phyloP scores from a whole-genome alignment of 2,888 invertebrate genomes.

The Trissolcus brochymenae region DNA sequence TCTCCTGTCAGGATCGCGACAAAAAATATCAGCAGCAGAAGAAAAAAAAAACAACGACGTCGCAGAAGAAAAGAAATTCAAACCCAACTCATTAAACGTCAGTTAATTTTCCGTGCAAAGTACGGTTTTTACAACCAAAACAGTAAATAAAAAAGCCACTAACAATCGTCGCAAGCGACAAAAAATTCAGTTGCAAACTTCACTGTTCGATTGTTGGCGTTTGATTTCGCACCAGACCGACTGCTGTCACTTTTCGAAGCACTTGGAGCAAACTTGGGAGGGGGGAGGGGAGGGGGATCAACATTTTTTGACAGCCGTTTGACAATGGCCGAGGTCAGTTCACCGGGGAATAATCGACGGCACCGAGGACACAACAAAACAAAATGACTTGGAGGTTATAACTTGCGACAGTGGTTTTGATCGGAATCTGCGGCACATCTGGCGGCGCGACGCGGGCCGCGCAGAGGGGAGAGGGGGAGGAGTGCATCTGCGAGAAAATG shows the following conservation, averaged over 20 bases:
- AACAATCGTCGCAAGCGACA: too few relatives aligned
- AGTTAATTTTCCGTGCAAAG: too few relatives aligned
- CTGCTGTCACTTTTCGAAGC: too few relatives aligned
- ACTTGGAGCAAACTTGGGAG: too few relatives aligned
- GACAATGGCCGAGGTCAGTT: conserved; percentile 3
- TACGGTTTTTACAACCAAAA: too few relatives aligned
- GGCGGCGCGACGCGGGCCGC: conserved; percentile 21
- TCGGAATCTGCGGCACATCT: conserved; percentile 25
- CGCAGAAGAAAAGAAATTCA: background rate
- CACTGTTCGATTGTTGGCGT: too few relatives aligned
- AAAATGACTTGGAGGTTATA: conserved; percentile 30
- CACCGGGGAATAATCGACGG: background rate
- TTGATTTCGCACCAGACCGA: too few relatives aligned
- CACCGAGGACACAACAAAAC: conserved; percentile 19
- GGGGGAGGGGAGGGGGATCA: too few relatives aligned
- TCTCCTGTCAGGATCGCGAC: background rate
- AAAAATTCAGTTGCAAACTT: too few relatives aligned
- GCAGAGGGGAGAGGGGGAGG: conserved; percentile 6
- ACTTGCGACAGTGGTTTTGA: conserved; percentile 7
- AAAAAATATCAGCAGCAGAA: background rate
- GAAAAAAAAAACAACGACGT: background rate
- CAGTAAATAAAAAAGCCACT: too few relatives aligned
- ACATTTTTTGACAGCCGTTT: conserved; percentile 9
- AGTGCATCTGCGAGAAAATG: conserved; percentile 8
- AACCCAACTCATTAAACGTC: too few relatives aligned